Evolutionary conservation across 2,888 invertebrate genomes (phyloP).

Genomic region (Rhynchonema sp.): DNA sequence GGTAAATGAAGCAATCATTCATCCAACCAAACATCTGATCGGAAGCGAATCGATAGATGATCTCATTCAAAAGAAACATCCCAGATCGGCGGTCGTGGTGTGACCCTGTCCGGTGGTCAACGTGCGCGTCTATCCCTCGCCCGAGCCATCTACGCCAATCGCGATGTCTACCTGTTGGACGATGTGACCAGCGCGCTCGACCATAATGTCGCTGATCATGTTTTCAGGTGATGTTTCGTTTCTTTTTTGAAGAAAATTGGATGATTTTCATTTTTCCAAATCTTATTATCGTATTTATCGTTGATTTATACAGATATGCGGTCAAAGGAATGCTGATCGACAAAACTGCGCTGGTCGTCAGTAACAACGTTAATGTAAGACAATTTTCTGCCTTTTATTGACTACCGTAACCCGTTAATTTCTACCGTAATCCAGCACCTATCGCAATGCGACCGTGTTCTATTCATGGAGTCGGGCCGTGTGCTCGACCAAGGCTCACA

Average conservation of each 20-base stretch:
- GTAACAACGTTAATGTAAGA: slow-evolving; percentile 28
- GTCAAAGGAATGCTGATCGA: slow-evolving; percentile 26
- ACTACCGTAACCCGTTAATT: background rate
- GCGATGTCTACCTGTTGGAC: slow-evolving; percentile 40
- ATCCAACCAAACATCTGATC: background rate
- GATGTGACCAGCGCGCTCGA: slow-evolving; percentile 42
- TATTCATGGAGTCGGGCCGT: slow-evolving; percentile 40
- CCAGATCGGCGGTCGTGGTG: slow-evolving; percentile 36
- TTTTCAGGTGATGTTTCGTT: slow-evolving; percentile 27
- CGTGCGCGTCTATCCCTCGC: slow-evolving; percentile 40
- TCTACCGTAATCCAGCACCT: slow-evolving; percentile 35
- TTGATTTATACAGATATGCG: slow-evolving; percentile 25
- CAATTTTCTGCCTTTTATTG: background rate
- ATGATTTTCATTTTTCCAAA: background rate
- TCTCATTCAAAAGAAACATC: no score
- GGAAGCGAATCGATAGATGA: background rate
- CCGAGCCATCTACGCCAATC: slow-evolving; percentile 36
- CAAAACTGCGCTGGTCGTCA: slow-evolving; percentile 31
- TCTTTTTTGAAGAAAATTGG: background rate
- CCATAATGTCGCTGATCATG: slow-evolving; percentile 33
- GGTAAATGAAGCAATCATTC: no score
- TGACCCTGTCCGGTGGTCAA: slow-evolving; percentile 37
- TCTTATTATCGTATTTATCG: no score
- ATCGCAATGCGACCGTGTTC: slow-evolving; percentile 40
- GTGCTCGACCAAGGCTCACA: slow-evolving; percentile 41